Conservation (phyloP, 2,888 invertebrate genomes). For the Cordylochernes scorpioides region DNA sequence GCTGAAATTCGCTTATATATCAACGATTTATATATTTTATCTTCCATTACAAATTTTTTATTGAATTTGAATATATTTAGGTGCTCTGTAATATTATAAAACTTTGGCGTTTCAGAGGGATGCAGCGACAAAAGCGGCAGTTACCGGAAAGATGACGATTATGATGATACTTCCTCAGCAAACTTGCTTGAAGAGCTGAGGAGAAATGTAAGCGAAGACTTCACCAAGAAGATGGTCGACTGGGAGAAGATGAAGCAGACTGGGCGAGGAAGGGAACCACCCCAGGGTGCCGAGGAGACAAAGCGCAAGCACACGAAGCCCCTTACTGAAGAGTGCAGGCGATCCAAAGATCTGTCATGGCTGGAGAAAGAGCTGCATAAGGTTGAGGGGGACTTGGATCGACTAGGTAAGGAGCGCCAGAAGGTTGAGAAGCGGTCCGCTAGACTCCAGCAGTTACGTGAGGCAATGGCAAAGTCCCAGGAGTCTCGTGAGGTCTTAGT, state of each 20-base stretch:
- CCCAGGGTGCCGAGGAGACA: slow-evolving; percentile 8
- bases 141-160: too few relatives aligned
- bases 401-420: slow-evolving; percentile 32
- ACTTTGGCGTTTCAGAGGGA: too few relatives aligned
- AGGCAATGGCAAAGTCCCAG: slow-evolving; percentile 27
- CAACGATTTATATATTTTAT: too few relatives aligned
- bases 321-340: slow-evolving; percentile 6
- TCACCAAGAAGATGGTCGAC: slow-evolving; percentile 51
- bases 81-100: too few relatives aligned
- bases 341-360: slow-evolving; percentile 23
- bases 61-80: too few relatives aligned
- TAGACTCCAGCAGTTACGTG: slow-evolving; percentile 31
- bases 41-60: too few relatives aligned
- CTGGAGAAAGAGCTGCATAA: slow-evolving; percentile 32
- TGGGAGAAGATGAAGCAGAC: slow-evolving; percentile 34
- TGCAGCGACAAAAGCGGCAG: too few relatives aligned
- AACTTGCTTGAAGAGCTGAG: slow-evolving; percentile 26
- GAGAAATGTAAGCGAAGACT: slow-evolving; percentile 45
- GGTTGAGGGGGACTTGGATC: slow-evolving; percentile 33
- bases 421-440: slow-evolving; percentile 37
- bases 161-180: too few relatives aligned
- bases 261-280: slow-evolving; percentile 6
- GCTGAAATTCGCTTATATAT: too few relatives aligned
- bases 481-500: slow-evolving; percentile 41
- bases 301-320: slow-evolving; percentile 3